A percentile compares a stretch with the other conserved stretches of the same genome.
Evolutionary conservation across 2,888 invertebrate species (phyloP).

Genomic region (Lasioglossum malachurum): DNA sequence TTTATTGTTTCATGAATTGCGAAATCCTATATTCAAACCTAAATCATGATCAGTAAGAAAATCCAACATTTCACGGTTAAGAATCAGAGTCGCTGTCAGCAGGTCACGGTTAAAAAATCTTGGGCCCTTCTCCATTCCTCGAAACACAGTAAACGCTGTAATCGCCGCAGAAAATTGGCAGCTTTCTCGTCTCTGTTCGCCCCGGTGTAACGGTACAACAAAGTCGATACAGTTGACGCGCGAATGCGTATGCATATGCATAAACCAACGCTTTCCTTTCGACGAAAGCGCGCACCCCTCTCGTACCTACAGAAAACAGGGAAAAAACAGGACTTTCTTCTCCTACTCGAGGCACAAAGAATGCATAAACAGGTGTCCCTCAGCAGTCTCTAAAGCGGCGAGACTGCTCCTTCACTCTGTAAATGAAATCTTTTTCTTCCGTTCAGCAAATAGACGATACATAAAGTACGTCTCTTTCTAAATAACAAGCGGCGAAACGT

Average conservation of each 20-base stretch:
- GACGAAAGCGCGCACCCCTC: neutral
- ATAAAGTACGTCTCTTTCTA: neutral
- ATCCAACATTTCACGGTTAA: neutral
- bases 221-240: slow-evolving; percentile 35
- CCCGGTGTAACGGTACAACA: slow-evolving; percentile 37
- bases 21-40: too few species aligned
- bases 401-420: neutral
- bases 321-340: slow-evolving; percentile 15
- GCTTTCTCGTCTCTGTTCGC: slow-evolving; percentile 36
- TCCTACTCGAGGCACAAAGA: neutral
- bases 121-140: neutral
- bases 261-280: slow-evolving; percentile 36
- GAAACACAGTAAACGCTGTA: slow-evolving; percentile 12
- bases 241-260: slow-evolving; percentile 7
- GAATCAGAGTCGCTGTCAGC: neutral
- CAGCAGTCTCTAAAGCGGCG: neutral
- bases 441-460: neutral
- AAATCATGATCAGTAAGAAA: neutral
- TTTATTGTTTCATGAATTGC: neutral
- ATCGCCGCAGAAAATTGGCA: slow-evolving; percentile 42
- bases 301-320: slow-evolving; percentile 19
- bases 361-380: neutral
- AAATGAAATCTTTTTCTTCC: neutral
- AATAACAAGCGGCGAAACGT: slow-evolving; percentile 35
- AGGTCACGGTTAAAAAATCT: neutral